Conservation (phyloP, 2,113 vertebrate genomes). For the Pachycephala philippinensis region DNA sequence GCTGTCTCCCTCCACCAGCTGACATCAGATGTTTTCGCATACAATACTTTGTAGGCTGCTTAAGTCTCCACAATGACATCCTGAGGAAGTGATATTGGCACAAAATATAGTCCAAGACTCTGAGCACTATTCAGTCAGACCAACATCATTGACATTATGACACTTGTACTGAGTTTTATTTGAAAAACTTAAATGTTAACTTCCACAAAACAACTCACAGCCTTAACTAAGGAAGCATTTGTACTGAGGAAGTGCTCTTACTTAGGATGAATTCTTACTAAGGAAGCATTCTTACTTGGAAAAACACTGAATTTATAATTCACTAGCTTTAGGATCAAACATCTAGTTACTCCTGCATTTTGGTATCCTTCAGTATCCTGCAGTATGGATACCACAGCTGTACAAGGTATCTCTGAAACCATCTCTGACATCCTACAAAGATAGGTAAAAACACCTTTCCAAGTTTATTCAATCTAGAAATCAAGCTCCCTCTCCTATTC, state of each 20-base stretch:
- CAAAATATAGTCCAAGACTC: neutral
- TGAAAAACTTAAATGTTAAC: neutral
- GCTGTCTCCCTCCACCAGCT: neutral
- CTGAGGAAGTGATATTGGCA: neutral
- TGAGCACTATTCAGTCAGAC: neutral
- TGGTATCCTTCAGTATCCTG: neutral
- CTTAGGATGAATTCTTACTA: neutral
- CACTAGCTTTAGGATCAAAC: neutral
- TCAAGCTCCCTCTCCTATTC: neutral
- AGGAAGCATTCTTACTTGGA: neutral
- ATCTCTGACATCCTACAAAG: neutral
- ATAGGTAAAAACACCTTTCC: neutral
- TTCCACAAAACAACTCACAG: neutral
- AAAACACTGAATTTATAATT: neutral
- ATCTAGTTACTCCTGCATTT: neutral
- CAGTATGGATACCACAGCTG: neutral
- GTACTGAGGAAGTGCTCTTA: neutral
- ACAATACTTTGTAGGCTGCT: neutral
- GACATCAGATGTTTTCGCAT: neutral
- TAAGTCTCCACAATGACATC: neutral
- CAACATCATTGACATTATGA: neutral
- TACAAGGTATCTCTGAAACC: neutral
- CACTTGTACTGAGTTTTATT: neutral
- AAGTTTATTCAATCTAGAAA: neutral
- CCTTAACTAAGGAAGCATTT: neutral